Base-by-base conservation (phyloP, 2,888 invertebrate genomes). In the Acrobasis consociella region DNA sequence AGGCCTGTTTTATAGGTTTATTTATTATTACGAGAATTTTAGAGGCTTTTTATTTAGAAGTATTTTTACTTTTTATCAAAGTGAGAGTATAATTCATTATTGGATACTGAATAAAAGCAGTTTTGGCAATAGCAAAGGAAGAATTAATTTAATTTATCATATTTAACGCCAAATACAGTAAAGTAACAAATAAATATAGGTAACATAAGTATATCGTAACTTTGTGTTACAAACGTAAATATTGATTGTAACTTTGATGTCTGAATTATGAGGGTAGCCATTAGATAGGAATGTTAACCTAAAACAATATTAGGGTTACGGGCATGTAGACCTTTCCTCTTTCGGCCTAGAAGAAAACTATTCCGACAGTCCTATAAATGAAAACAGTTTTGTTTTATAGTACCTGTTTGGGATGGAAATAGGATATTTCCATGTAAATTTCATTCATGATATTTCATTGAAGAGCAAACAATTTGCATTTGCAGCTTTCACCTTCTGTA, bases 291-390 rank as follows among this genome's bases (percentile, higher is more conserved):
- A 56, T 42, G 39, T 37, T 56, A 39, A 16, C 55, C 55, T 56
- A 56, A 56, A 56, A 42, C 55, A 56, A 56, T 42, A 39, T 56
- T 56, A 11, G 16, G 42, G 39, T 56, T 56, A 39, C 22, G 53
- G 53, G 31, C 31, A 31, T 8, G 46, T 2, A 56, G 55, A 39
- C 55, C 55, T 10, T 56, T 55, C 9, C 52, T 31, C 46, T 52
- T 31, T 31, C 31, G 52, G 46, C 46, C 22, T 31, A 52, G 31
- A 8, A 52, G 31, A 13, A 13, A 52, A 52, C 22, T 31, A n/a
- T 31, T 31, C 31, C 13, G n/a, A 46, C 46, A 46, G 0, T n/a
- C 5, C 46, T 13, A 46, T 46, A 46, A 46, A 46, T 13, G 13
- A n/a, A 10, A 46, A n/a, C 46, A 3, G 13, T 13, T 46, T 13